Conservation (phyloP, 2,797 vertebrate species). For the Chloroceryle amazona region DNA sequence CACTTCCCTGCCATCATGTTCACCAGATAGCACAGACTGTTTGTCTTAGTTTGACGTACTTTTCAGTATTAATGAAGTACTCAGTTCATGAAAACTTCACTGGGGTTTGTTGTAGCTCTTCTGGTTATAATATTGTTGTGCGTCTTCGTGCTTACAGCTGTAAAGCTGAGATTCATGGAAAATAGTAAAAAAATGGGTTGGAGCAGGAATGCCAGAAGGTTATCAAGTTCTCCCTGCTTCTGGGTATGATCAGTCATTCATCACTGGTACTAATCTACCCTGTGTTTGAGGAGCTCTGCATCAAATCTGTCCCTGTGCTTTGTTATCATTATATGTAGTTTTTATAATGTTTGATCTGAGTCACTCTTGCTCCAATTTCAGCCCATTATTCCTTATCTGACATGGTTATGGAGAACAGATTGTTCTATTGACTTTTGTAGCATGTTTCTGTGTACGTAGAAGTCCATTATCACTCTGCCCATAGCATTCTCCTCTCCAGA, state of each 20-base stretch:
- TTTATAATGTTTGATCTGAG: slow-evolving; percentile 38
- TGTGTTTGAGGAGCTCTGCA: background rate
- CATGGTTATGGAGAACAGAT: background rate
- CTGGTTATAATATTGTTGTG: background rate
- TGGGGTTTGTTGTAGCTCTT: background rate
- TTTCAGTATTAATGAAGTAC: background rate
- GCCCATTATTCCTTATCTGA: slow-evolving; percentile 36
- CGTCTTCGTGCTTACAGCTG: background rate
- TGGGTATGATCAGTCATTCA: background rate
- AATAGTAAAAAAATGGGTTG: background rate
- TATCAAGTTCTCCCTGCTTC: background rate
- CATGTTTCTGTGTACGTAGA: background rate
- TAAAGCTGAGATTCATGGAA: background rate
- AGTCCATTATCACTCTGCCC: background rate
- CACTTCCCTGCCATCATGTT: background rate
- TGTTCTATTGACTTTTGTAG: slow-evolving; percentile 7
- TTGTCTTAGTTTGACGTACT: background rate
- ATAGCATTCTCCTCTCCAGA: background rate
- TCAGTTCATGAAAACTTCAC: background rate
- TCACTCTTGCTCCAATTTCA: background rate
- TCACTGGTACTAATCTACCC: background rate
- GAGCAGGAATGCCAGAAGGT: background rate
- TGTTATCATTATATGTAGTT: background rate
- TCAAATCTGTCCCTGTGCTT: slow-evolving; percentile 8
- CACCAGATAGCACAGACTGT: background rate